A percentile compares a stretch with the other conserved stretches of the same genome.
phyloP scores from a whole-genome alignment of 2,797 vertebrate species.

The Lophotriccus pileatus region DNA sequence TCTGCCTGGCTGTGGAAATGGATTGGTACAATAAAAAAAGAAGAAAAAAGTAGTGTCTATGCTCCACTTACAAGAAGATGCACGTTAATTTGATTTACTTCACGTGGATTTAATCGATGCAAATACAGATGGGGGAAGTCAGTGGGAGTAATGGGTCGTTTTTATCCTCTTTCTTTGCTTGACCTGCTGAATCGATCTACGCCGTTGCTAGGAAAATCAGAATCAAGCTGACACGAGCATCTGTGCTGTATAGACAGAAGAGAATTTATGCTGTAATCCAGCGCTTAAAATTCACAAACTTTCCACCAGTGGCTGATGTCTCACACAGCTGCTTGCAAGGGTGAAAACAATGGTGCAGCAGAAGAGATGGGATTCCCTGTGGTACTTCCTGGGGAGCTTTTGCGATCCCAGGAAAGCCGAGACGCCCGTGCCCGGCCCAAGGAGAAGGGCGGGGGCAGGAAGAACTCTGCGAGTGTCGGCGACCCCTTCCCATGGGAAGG shows the following conservation, averaged over 20 bases:
- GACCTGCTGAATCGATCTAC: neutral
- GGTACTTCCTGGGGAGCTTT: neutral
- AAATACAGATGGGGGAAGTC: neutral
- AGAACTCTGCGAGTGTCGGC: neutral
- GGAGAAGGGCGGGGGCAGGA: no score
- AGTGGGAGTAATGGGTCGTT: neutral
- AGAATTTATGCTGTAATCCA: neutral
- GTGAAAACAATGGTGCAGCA: neutral
- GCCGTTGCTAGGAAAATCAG: neutral
- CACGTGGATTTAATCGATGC: constrained; percentile 10
- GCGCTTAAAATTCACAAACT: neutral
- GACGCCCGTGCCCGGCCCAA: neutral
- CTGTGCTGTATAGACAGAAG: neutral
- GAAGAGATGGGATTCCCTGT: neutral
- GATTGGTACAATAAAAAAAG: neutral
- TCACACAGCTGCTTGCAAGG: neutral
- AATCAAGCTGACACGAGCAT: neutral
- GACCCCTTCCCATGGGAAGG: neutral
- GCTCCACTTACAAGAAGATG: neutral
- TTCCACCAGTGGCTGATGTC: neutral
- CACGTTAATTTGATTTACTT: neutral
- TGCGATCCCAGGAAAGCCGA: neutral
- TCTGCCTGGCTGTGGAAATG: neutral
- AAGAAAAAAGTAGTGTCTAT: neutral
- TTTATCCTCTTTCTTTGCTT: neutral